phyloP scores from a whole-genome alignment of 2,797 vertebrate genomes.

The Catharus ustulatus region DNA sequence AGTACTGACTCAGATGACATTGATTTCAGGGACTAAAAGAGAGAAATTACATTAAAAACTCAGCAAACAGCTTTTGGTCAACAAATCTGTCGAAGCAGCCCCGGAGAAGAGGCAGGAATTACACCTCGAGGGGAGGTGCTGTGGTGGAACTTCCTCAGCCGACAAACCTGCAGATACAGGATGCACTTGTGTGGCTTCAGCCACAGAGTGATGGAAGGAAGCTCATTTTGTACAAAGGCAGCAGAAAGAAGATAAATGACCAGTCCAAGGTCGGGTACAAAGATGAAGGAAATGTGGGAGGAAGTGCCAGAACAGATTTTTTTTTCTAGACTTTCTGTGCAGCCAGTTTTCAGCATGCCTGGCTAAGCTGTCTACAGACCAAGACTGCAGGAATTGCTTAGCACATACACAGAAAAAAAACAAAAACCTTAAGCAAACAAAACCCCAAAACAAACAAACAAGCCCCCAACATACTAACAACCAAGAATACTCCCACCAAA shows the following conservation, averaged over 20 bases:
- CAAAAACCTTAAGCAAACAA: neutral
- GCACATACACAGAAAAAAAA: neutral
- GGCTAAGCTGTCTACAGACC: neutral
- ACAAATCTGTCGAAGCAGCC: neutral
- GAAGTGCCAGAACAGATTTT: neutral
- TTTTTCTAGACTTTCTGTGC: neutral
- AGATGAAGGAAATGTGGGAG: neutral
- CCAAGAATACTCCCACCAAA: neutral
- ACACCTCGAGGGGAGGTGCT: neutral
- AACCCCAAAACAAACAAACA: neutral
- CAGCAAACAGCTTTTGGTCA: neutral
- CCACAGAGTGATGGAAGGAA: neutral
- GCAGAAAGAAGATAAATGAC: neutral
- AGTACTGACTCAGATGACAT: neutral
- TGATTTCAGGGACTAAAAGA: neutral
- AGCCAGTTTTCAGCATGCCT: neutral
- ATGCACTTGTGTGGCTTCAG: neutral
- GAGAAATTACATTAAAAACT: neutral
- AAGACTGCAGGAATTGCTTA: neutral
- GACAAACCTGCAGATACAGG: neutral
- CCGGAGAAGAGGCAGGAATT: neutral
- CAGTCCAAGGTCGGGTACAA: neutral
- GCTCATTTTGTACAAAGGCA: neutral
- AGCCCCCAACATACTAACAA: neutral
- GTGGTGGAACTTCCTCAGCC: neutral